phyloP scores from a whole-genome alignment of 2,888 invertebrate genomes.

The Drosophila histrio region DNA sequence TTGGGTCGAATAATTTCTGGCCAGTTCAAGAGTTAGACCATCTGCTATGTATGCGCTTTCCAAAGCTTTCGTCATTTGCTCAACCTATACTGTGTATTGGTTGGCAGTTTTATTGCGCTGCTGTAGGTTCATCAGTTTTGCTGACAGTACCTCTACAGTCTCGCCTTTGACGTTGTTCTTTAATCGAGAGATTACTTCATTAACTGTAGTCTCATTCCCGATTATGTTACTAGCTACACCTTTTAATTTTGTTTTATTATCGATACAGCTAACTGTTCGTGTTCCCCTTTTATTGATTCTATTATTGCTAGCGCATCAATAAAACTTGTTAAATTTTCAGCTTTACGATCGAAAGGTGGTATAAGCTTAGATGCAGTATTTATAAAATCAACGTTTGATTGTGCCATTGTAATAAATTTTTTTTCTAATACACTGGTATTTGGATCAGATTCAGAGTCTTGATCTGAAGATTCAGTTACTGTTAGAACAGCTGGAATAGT shows the following conservation, averaged over 20 bases:
- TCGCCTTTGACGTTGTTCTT: constrained; percentile 4
- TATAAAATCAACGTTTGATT: constrained; percentile 8
- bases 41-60: constrained; percentile 26
- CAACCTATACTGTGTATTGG: constrained; percentile 5
- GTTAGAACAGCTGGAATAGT: no score
- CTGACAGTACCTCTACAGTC: constrained; percentile 8
- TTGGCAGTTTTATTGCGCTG: constrained; percentile 26
- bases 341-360: constrained; percentile 1
- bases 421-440: no score
- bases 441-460: no score
- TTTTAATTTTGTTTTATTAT: neutral
- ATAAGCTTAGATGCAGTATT: constrained; percentile 3
- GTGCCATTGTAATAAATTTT: constrained; percentile 1
- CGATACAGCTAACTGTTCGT: neutral
- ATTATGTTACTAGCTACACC: no score
- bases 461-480: no score
- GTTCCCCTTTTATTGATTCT: constrained; percentile 1
- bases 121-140: constrained; percentile 20
- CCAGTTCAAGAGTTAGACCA: constrained; percentile 14
- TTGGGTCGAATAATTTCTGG: constrained; percentile 16
- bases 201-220: no score
- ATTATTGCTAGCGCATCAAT: constrained; percentile 3
- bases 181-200: neutral
- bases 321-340: constrained; percentile 7
- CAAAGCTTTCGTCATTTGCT: constrained; percentile 12